Base-by-base conservation (phyloP, 2,888 invertebrate species). In the Melinaea marsaeus region DNA sequence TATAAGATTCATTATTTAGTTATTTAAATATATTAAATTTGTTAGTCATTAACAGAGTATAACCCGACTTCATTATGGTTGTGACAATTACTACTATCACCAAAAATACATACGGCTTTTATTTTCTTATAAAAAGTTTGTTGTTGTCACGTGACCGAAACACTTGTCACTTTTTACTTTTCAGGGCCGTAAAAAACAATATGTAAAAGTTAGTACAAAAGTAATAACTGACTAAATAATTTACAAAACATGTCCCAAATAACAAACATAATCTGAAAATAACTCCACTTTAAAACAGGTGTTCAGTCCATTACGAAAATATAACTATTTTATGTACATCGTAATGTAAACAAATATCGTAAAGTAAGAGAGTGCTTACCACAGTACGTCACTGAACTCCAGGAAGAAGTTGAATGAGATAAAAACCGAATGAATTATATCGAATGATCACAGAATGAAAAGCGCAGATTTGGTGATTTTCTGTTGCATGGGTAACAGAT, bases 61-160 rank as follows among this genome's bases (percentile, higher is more conserved):
- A 37, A 37, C 37, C 3, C 37, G 37, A 4, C 3, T 2, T 22
- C 1, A 22, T 22, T 22, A 22, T 22, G 22, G 22, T 22, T 22
- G 22, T 22, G 22, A 22, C 22, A 22, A 22, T 22, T 22, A 22
- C 22, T 22, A 22, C 22, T 22, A 22, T 22, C 37, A 37, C 37
- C 42, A 42, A 9, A 42, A 42, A 42, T 42, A 9, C 7, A 42
- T 9, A 42, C 42, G 42, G 9, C 0, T 9, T 42, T 9, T 6
- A 22, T 51, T 22, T 22, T 42, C 7, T 42, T 42, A 9, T 42
- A 3, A 42, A 37, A 37, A 42, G 42, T 51, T 81, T 83, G 79
- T 81, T 84, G 71, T 76, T 72, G 71, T 83, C 80, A 80, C 80
- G 78, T 83, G 79, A 72, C 65, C 64, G 57, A 69, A 58, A 71